Conservation (phyloP, 2,113 vertebrate species). For the Gopherus evgoodei region DNA sequence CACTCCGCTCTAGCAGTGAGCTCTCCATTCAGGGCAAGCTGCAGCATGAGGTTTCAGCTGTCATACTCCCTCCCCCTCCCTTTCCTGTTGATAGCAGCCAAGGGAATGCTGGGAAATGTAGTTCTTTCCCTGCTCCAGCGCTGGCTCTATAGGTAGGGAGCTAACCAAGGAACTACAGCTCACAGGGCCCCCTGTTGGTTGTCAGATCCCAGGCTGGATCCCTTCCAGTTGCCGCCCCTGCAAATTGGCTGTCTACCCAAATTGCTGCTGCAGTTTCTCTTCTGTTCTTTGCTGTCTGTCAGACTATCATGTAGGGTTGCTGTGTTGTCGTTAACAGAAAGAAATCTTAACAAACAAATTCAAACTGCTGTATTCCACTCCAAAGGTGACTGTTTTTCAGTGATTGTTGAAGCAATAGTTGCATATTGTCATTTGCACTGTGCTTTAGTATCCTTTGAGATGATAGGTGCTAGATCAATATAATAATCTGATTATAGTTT, state of each 20-base stretch:
- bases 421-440: background rate
- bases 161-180: too few relatives aligned
- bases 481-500: background rate
- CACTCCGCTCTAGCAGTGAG: too few relatives aligned
- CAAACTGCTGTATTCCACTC: background rate
- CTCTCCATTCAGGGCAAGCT: too few relatives aligned
- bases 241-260: background rate
- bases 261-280: background rate
- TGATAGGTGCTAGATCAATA: background rate
- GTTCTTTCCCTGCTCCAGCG: too few relatives aligned
- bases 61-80: too few relatives aligned
- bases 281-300: background rate
- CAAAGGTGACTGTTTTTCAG: background rate
- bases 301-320: background rate
- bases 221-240: too few relatives aligned
- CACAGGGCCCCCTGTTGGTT: too few relatives aligned
- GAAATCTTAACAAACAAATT: background rate
- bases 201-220: too few relatives aligned
- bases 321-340: accelerated
- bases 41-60: too few relatives aligned
- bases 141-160: too few relatives aligned
- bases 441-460: background rate
- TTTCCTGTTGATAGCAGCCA: too few relatives aligned
- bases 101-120: too few relatives aligned
- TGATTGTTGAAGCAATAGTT: background rate